Base-by-base conservation (phyloP, 1,140 invertebrate genomes). In the Harpegnathos saltator region DNA sequence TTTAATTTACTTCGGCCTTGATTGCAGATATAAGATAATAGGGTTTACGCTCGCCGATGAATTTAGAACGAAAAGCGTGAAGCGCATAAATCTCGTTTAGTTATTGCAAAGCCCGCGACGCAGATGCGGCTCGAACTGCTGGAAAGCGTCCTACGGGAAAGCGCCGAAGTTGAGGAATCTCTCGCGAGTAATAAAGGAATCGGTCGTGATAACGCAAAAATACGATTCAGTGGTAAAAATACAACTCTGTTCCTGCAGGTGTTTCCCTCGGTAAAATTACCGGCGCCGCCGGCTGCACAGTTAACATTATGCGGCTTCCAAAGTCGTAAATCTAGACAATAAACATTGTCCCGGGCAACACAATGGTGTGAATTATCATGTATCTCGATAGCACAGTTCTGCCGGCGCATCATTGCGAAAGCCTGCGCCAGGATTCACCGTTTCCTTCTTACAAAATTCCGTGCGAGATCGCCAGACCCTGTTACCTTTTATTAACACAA, bases 331-430 rank as follows among this genome's bases (percentile, higher is more conserved):
- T 50, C 61, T 26, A 85, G 86, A 91, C 89, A 91, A 91, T 91
- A 89, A 91, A 90, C 90, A 91, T 91, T 91, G 89, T 91, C 71
- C 59, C 59, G 14, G 29, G n/a, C n/a, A 33, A 66, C 66, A 91
- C 88, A 91, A 91, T 91, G 68, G 85, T 90, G 90, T 85, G 89
- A 91, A 91, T 86, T 88, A 86, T 56, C 68, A 87, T 78, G 85
- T 29, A 86, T 87, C 86, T 86, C 85, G 85, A 86, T 87, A 87
- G 68, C 85, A 78, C 68, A 63, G 54, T 86, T 86, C 56, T 82
- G 52, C n/a, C 54, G 61, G 69, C 58, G 52, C 33, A 71, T 83
- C 59, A 66, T 87, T 86, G 62, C 84, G 85, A 86, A 86, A 87
- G 85, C 75, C 44, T 63, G 52, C 24, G 26, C 7, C 24, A 52